Base-by-base conservation (phyloP, 2,888 invertebrate genomes). In the Proisotoma minuta region DNA sequence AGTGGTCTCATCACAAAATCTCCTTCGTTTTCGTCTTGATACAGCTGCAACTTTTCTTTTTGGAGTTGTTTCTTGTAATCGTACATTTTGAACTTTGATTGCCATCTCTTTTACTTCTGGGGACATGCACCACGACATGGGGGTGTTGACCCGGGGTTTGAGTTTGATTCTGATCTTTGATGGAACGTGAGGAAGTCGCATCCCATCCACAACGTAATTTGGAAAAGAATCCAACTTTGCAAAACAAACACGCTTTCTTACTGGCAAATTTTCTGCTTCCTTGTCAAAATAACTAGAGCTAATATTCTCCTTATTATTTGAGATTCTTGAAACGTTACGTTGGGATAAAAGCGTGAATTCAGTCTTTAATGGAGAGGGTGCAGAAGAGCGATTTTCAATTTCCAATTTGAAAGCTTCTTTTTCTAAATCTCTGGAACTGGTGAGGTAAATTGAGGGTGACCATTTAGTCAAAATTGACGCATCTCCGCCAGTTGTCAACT, bases 171-270 rank as follows among this genome's bases (percentile, higher is more conserved):
- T 56, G 43, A 43, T 5, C 18, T n/a, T 5, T 5, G 43, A 20
- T n/a, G 56, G 56, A 10, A 56, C 56, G 39, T 56, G 56, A 5
- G 56, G 56, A 3, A 56, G 56, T n/a, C 40, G 22, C 43, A 56
- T 56, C 24, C 56, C 56, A 47, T 56, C 56, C 4, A 56, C 39
- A 4, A 56, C 47, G 22, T 43, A 56, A 23, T 56, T 56, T 2
- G 56, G 56, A 56, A 56, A 56, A 12, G 43, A 24, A 23, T 56
- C 56, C 15, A 56, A 27, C n/a, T 43, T 43, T 15, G 43, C 43
- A 20, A 43, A 43, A 43, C 43, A 43, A 20, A 43, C 43, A 20
- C 43, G 43, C 4, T 43, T 20, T 12, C 43, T 15, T 8, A 15
- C 8, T 10, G 15, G 34, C 34, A 15, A 34, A 15, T 15, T 34